Evolutionary conservation across 2,797 vertebrate species (phyloP).

Genomic region (Hydrocynus forskahlii): DNA sequence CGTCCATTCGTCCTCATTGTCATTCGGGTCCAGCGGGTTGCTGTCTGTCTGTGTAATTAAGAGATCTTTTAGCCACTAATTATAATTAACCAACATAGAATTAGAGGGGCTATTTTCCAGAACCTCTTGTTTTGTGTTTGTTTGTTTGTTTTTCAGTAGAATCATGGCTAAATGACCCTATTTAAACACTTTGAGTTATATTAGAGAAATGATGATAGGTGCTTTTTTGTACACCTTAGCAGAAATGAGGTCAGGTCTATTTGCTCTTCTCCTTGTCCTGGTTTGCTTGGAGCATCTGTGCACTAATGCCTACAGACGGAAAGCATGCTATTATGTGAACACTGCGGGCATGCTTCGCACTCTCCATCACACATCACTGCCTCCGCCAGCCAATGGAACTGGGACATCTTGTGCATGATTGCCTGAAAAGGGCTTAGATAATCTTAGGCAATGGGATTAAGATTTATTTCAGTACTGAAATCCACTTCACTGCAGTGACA

Average conservation of each 20-base stretch:
- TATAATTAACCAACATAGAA: slow-evolving; percentile 40
- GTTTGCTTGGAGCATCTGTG: slow-evolving; percentile 45
- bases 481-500: slow-evolving; percentile 26
- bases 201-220: slow-evolving; percentile 9
- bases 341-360: slow-evolving; percentile 30
- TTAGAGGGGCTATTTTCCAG: slow-evolving; percentile 24
- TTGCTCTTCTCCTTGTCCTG: slow-evolving; percentile 24
- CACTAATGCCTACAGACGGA: slow-evolving; percentile 45
- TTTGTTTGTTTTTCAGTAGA: neutral
- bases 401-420: slow-evolving; percentile 45
- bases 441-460: slow-evolving; percentile 35
- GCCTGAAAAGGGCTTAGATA: slow-evolving; percentile 50
- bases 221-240: slow-evolving; percentile 22
- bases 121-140: slow-evolving; percentile 16
- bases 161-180: neutral
- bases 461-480: slow-evolving; percentile 47
- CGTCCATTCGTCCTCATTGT: slow-evolving; percentile 35
- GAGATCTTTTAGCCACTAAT: slow-evolving; percentile 42
- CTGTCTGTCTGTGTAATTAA: slow-evolving; percentile 48
- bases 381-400: slow-evolving; percentile 49
- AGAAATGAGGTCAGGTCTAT: slow-evolving; percentile 46
- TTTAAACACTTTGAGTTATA: neutral
- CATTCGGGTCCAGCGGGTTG: slow-evolving; percentile 28
- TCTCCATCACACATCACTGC: slow-evolving; percentile 48
- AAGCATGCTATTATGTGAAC: slow-evolving; percentile 33